Evolutionary conservation across 2,113 vertebrate species (phyloP), one percentile per base, ranked within the genome.

Genomic region (Etheostoma cragini): DNA sequence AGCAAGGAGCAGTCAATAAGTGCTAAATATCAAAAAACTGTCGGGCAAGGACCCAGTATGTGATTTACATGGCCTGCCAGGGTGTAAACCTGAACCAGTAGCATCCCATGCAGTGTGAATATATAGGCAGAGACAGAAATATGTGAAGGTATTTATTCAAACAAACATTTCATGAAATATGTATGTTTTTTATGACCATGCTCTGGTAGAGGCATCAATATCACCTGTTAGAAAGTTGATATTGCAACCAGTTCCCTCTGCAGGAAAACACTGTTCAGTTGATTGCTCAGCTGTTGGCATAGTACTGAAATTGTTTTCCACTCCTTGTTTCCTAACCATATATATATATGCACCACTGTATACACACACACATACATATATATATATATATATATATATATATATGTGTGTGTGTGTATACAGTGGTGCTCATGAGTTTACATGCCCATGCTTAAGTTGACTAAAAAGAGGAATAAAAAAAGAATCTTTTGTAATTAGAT

Each of bases 1-100:
- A 92, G 95, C 76, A 19, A 17, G 0, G 42, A 69, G 47, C 63
- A 47, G 65, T 62, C 56, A 5, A 86, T 75, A 42, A 78, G n/a
- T 33, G 77, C 74, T 22, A 50, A 56, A 53, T 65, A 19, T 78
- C 21, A 26, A 74, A 78, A 66, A 68, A 47, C 21, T 8, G 56
- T 30, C 10, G 13, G 53, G 70, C 38, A 13, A 15, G 14, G 14
- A 7, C 14, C 13, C 62, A 47, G 64, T 49, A 52, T 81, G 63
- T 50, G 73, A 71, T 50, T 81, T 42, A 81, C 45, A 8, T 53
- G 66, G 15, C 4, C 15, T 35, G 57, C n/a, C 50, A 22, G 53
- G 50, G 49, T 64, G 56, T 45, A 46, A 24, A n/a, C 12, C 33
- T 81, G 65, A 8, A 78, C 69, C 19, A 49, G 22, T 16, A 61